These are phyloP conservation scores for Haplochromis vanheusdeni DNA, from an alignment of 2,113 vertebrate genomes.

Conservation along the genomic window DNA sequence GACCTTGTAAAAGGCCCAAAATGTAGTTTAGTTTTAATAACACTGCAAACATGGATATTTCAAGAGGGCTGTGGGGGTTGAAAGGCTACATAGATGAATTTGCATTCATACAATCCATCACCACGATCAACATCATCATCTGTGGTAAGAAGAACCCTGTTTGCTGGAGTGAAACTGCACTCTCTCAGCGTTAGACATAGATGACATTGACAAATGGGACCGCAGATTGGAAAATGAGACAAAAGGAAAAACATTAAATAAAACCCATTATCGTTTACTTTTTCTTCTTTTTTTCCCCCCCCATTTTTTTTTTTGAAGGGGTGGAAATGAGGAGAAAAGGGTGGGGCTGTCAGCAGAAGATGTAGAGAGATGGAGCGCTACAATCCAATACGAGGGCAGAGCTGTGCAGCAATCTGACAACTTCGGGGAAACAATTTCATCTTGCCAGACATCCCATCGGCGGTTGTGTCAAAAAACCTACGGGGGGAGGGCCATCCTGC, in stretches of 20 bases:
- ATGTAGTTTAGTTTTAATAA: neutral
- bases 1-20: neutral
- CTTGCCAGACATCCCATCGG: constrained; percentile 36
- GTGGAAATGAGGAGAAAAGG: constrained; percentile 48
- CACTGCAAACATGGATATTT: neutral
- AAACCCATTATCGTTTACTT: constrained; percentile 58
- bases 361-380: constrained; percentile 36
- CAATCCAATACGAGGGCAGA: constrained; percentile 43
- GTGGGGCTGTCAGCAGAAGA: constrained; percentile 46
- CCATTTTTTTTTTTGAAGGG: constrained; percentile 12
- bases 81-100: constrained; percentile 28
- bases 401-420: constrained; percentile 50
- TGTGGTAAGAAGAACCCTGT: constrained; percentile 54
- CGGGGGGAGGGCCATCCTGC: neutral
- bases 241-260: constrained; percentile 70
- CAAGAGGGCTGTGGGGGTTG: neutral
- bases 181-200: constrained; percentile 49
- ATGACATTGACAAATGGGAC: constrained; percentile 67
- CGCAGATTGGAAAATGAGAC: constrained; percentile 64
- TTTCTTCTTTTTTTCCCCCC: neutral
- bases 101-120: constrained; percentile 56
- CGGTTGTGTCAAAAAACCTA: constrained; percentile 3
- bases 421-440: constrained; percentile 63
- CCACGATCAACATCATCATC: constrained; percentile 63
- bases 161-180: constrained; percentile 56